phyloP scores from a whole-genome alignment of 2,888 invertebrate species.

The Protodeltote pygarga region DNA sequence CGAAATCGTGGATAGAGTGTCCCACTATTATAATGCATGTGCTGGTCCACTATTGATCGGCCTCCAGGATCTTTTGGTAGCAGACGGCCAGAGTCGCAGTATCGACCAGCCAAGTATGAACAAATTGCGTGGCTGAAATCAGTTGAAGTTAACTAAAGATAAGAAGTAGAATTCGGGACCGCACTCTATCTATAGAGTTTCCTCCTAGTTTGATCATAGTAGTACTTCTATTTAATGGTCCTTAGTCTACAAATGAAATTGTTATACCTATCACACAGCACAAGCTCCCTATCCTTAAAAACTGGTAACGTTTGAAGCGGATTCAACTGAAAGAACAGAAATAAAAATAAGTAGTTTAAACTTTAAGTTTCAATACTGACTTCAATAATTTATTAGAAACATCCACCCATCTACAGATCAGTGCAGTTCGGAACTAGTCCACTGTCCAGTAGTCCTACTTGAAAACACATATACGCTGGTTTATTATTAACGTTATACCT shows the following conservation, averaged over 20 bases:
- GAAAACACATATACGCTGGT: too few relatives aligned
- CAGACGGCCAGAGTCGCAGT: slow-evolving; percentile 52
- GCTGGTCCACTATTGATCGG: slow-evolving; percentile 64
- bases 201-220: too few relatives aligned
- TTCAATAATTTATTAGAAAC: too few relatives aligned
- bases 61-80: slow-evolving; percentile 65
- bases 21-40: slow-evolving; percentile 66
- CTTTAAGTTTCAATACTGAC: background rate
- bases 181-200: background rate
- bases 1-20: slow-evolving; percentile 66
- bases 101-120: slow-evolving; percentile 65
- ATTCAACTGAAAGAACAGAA: slow-evolving; percentile 82
- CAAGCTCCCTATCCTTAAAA: slow-evolving; percentile 87
- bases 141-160: background rate
- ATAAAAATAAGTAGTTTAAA: background rate
- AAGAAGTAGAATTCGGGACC: background rate
- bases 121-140: slow-evolving; percentile 68
- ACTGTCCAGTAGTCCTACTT: too few relatives aligned
- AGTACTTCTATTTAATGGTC: background rate
- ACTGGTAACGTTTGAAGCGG: slow-evolving; percentile 89
- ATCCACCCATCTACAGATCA: too few relatives aligned
- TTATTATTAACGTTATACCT: background rate
- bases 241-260: background rate
- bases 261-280: slow-evolving; percentile 87
- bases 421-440: too few relatives aligned